Base-by-base conservation (phyloP, 2,797 vertebrate genomes). In the Chromobotia macracanthus region DNA sequence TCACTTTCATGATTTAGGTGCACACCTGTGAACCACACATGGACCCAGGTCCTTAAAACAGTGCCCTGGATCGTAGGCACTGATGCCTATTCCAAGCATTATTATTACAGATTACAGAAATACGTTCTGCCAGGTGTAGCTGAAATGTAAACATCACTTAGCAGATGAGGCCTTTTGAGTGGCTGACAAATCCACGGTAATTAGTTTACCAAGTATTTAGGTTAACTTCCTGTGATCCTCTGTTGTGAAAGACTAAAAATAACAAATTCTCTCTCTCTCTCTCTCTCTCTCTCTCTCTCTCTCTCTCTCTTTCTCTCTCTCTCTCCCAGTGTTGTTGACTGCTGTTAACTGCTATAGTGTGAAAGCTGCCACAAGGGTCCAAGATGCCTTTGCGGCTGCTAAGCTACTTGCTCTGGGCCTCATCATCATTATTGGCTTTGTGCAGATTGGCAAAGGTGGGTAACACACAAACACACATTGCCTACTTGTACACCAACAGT, bases 311-410 rank as follows among this genome's bases (percentile, higher is more conserved):
- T 7, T n/a, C 68, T 79, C 18, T 74, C 31, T 65, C n/a, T 82
- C 58, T 68, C 9, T 25, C 72, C 0, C 92, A 97, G 97, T 98
- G 83, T 74, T 98, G 74, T 89, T 99, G 84, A 99, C 97, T 0
- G 95, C 96, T 0, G 90, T 99, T 67, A 99, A 99, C 91, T 98
- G 97, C 89, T 99, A 98, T 94, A 99, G 97, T 0, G 97, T 99
- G 85, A 97, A 95, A 76, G 97, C 96, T 0, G 97, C 97, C 25
- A 99, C 97, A 0, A 93, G 95, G 0, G 97, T 99, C 8, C 97
- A 99, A 90, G 96, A 99, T 1, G 93, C 94, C 86, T 99, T 99
- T 0, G 97, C 97, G 0, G 96, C 95, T 0, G 97, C 96, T 50
- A 99, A 99, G 71, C 94, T 99, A 25, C 89, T 98, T 46, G 97